Conservation (phyloP, 1,140 invertebrate species). For the Pemphigus obesinymphae region DNA sequence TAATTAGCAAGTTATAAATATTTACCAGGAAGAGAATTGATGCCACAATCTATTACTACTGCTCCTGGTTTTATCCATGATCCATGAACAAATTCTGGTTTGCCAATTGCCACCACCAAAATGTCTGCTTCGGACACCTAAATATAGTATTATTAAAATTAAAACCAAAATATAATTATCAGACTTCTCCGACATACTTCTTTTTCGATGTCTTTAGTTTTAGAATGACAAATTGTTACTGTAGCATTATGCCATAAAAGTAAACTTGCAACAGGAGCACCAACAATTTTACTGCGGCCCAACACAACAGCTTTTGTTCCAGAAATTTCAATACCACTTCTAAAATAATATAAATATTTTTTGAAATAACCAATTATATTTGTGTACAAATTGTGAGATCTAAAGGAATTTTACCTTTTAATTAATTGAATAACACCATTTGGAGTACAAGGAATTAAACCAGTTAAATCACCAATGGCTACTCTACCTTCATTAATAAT, state of each 20-base stretch:
- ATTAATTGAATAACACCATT: constrained; percentile 90
- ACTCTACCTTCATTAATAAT: constrained; percentile 86
- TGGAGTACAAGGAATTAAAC: constrained; percentile 90
- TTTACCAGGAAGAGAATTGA: constrained; percentile 86
- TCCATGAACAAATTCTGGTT: constrained; percentile 84
- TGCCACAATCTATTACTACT: constrained; percentile 99
- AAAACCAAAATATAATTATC: constrained; percentile 9
- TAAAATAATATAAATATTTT: constrained; percentile 44
- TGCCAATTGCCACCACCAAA: constrained; percentile 91
- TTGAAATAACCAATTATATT: background rate
- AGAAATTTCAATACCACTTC: constrained; percentile 69
- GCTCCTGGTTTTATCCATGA: constrained; percentile 97
- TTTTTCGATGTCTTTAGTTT: constrained; percentile 75
- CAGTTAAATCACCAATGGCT: constrained; percentile 75
- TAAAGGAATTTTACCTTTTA: constrained; percentile 57
- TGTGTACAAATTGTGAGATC: background rate
- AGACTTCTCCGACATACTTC: constrained; percentile 57
- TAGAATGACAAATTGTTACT: constrained; percentile 94
- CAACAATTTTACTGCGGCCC: constrained; percentile 96
- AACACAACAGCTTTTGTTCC: constrained; percentile 89
- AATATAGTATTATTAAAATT: constrained; percentile 48
- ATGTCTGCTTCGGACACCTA: constrained; percentile 80
- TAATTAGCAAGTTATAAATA: constrained; percentile 5
- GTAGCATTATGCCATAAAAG: constrained; percentile 96
- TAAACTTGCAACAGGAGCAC: constrained; percentile 88